Evolutionary conservation across 2,888 invertebrate genomes (phyloP), one percentile per base, ranked within the genome.

Genomic region (Diarsia brunnea): DNA sequence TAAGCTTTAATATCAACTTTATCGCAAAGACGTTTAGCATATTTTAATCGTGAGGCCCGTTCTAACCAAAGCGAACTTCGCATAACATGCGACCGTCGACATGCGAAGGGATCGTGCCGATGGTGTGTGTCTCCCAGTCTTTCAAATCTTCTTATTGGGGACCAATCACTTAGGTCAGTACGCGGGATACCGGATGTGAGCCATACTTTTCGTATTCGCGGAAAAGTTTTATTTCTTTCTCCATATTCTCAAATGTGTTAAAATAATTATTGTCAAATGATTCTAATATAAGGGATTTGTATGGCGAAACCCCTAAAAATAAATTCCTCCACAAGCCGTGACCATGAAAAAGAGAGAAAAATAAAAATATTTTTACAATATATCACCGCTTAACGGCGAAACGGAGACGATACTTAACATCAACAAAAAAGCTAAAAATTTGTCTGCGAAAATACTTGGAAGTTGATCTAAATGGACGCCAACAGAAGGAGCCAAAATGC

Each of bases 401-500:
- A 75, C 53, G 61, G 75, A 89, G 87, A 82, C 87, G 74, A 82
- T 87, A 82, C 79, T 86, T 84, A 84, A 84, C 71, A 85, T 85
- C 78, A 82, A 79, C 75, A 82, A 82, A 83, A 85, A 79, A 85
- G 82, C 78, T 73, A 80, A 83, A 88, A 88, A 84, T 82, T 86
- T 68, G 90, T 90, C 88, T 89, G 86, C 75, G 8, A 73, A 83
- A 85, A 84, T 88, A 87, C 86, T 88, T 87, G 72, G 84, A 85
- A 86, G 72, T 84, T 90, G 88, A 89, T 87, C 87, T 84, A 88
- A 90, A 89, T 84, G 81, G 86, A 90, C 86, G 94, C 93, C 93
- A 94, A 85, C 79, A 84, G 76, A 86, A 85, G 89, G 82, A 89
- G 95, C 95, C 95, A 95, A 95, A 94, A 95, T 95, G 95, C 93